Evolutionary conservation across 2,888 invertebrate species (phyloP).

Genomic region (Dusona sp.): DNA sequence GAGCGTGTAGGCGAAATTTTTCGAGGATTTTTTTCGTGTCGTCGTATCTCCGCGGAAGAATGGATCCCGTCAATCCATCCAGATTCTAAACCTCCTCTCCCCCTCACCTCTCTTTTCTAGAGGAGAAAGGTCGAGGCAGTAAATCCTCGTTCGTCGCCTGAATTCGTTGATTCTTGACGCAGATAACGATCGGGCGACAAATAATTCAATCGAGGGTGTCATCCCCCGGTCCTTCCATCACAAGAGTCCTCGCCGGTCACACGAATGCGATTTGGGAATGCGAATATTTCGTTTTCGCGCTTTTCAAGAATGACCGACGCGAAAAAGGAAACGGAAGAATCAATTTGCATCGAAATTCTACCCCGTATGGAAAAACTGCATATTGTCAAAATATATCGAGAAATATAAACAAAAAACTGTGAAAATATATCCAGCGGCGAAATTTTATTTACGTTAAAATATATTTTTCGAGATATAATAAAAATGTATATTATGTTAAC

Average conservation of each 20-base stretch:
- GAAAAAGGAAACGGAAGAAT: slow-evolving; percentile 34
- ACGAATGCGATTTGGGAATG: slow-evolving; percentile 56
- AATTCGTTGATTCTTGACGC: slow-evolving; percentile 55
- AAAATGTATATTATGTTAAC: too few species aligned
- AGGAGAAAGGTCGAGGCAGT: slow-evolving; percentile 64
- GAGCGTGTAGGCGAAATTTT: slow-evolving; percentile 31
- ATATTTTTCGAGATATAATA: too few species aligned
- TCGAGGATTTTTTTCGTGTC: slow-evolving; percentile 24
- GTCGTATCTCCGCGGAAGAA: slow-evolving; percentile 45
- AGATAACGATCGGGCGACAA: slow-evolving; percentile 66
- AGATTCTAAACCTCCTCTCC: slow-evolving; percentile 36
- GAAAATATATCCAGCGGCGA: too few species aligned
- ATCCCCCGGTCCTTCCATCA: slow-evolving; percentile 7
- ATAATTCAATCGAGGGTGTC: slow-evolving; percentile 69
- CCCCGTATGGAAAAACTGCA: not conserved
- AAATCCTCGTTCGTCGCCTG: slow-evolving; percentile 62
- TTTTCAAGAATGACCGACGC: slow-evolving; percentile 33
- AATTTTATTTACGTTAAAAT: too few species aligned
- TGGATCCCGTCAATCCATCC: slow-evolving; percentile 56
- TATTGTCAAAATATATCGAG: too few species aligned
- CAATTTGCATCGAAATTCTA: slow-evolving; percentile 5
- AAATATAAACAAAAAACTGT: too few species aligned
- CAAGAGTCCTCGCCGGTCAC: slow-evolving; percentile 6
- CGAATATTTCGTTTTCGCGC: slow-evolving; percentile 37
- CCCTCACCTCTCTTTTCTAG: slow-evolving; percentile 1